Percentiles rank a stretch among this genome's conserved stretches.
phyloP scores from a whole-genome alignment of 2,797 vertebrate genomes.

The Cyprinella venusta region DNA sequence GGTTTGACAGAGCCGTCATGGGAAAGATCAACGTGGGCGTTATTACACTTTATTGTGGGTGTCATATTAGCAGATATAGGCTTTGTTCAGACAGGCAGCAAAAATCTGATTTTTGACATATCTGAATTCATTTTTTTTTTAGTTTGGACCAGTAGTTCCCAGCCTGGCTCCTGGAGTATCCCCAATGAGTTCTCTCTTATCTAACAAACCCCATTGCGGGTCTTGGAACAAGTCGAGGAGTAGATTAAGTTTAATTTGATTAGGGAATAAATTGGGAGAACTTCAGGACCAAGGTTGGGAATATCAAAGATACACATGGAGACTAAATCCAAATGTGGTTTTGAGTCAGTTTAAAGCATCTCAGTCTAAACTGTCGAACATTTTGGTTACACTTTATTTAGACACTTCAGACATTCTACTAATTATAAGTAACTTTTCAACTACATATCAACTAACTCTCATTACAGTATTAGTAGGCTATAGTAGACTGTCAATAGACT shows the following conservation, averaged over 20 bases:
- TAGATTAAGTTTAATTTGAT: background rate
- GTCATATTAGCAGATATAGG: slow-evolving; percentile 20
- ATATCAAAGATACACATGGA: background rate
- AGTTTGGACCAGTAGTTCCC: background rate
- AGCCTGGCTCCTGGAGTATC: background rate
- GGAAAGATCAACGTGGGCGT: slow-evolving; percentile 43
- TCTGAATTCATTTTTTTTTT: slow-evolving; percentile 1
- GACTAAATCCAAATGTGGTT: background rate
- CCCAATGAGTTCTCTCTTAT: background rate
- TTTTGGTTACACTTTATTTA: too few species aligned
- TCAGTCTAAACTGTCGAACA: background rate
- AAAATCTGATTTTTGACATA: background rate
- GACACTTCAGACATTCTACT: too few species aligned
- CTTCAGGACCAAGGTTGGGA: background rate
- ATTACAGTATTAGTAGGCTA: too few species aligned
- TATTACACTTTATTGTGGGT: background rate
- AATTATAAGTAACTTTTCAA: too few species aligned
- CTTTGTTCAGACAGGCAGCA: slow-evolving; percentile 9
- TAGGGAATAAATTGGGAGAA: background rate
- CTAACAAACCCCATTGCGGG: background rate
- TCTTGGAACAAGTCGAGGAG: background rate
- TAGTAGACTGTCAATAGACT: too few species aligned
- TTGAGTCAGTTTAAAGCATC: background rate
- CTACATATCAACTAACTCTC: too few species aligned
- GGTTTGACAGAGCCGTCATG: slow-evolving; percentile 43